Percentiles rank a stretch among this genome's conserved stretches.
Conservation (phyloP, 1,140 invertebrate species). For the Catajapyx aquilonaris region DNA sequence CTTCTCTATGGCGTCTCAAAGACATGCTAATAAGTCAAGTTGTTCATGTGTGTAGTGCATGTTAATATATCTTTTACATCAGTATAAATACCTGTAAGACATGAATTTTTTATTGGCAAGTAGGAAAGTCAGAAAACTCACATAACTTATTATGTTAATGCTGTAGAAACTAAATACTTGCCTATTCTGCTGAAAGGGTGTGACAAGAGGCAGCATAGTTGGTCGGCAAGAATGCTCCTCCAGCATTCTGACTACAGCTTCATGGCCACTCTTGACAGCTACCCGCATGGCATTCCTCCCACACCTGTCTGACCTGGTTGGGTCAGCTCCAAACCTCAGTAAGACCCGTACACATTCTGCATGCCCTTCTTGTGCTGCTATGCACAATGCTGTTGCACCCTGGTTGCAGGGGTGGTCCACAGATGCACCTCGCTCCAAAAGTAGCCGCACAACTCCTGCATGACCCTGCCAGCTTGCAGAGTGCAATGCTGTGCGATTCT, state of each 20-base stretch:
- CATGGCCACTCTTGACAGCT: slow-evolving; percentile 52
- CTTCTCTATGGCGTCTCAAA: no score
- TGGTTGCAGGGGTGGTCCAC: slow-evolving; percentile 83
- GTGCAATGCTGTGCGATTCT: slow-evolving; percentile 71
- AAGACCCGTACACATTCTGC: slow-evolving; percentile 71
- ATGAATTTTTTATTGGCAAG: no score
- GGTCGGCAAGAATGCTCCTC: no score
- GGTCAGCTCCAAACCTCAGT: slow-evolving; percentile 73
- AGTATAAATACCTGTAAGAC: no score
- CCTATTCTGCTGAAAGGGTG: no score
- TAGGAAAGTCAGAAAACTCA: no score
- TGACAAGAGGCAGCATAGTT: no score
- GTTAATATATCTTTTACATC: no score
- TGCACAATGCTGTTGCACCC: slow-evolving; percentile 62
- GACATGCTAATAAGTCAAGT: no score
- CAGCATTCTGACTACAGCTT: slow-evolving; percentile 41
- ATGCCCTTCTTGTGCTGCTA: slow-evolving; percentile 56
- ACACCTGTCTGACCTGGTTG: slow-evolving; percentile 76
- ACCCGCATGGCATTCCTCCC: slow-evolving; percentile 57
- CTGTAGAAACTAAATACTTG: no score
- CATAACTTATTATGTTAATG: no score
- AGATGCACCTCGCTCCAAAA: slow-evolving; percentile 49
- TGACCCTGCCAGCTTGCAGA: slow-evolving; percentile 92
- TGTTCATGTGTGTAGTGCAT: no score
- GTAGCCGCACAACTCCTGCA: slow-evolving; percentile 53